phyloP scores from a whole-genome alignment of 2,888 invertebrate genomes.

The Tetragonisca angustula region DNA sequence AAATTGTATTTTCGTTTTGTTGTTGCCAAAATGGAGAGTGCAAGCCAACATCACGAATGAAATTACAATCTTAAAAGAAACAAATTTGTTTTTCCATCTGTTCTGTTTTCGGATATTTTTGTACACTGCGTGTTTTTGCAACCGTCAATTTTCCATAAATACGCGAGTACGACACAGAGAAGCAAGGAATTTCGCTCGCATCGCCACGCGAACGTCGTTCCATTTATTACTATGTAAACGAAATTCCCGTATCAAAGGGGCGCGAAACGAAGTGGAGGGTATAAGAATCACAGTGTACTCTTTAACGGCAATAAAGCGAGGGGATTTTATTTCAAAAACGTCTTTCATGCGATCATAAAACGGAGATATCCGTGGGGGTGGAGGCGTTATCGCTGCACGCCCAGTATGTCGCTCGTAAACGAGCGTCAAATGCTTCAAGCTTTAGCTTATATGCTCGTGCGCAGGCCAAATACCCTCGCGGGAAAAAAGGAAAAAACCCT shows the following conservation, averaged over 20 bases:
- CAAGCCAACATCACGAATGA: too few species aligned
- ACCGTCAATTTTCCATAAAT: too few species aligned
- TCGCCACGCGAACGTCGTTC: not conserved
- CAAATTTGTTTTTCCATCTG: too few species aligned
- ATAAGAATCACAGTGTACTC: slow-evolving; percentile 56
- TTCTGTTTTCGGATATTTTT: too few species aligned
- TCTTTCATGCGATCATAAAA: slow-evolving; percentile 56
- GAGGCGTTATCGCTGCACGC: slow-evolving; percentile 47
- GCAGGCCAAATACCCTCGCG: not conserved
- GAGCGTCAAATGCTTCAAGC: slow-evolving; percentile 49
- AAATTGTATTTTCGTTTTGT: too few species aligned
- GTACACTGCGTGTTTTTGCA: too few species aligned
- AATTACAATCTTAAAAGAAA: too few species aligned
- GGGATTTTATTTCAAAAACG: slow-evolving; percentile 60
- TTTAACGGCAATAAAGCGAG: slow-evolving; percentile 37
- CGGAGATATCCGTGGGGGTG: slow-evolving; percentile 41
- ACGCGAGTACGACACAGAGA: too few species aligned
- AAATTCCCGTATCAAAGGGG: slow-evolving; percentile 11
- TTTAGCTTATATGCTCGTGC: not conserved
- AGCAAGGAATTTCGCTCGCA: not conserved
- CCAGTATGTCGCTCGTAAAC: slow-evolving; percentile 60
- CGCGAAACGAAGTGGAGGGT: slow-evolving; percentile 13
- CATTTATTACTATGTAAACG: not conserved
- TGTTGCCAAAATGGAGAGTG: too few species aligned
- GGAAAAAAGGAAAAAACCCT: not conserved